These are phyloP conservation scores for Brenthis hecate DNA, from an alignment of 2,888 invertebrate genomes.

Conservation along the genomic window DNA sequence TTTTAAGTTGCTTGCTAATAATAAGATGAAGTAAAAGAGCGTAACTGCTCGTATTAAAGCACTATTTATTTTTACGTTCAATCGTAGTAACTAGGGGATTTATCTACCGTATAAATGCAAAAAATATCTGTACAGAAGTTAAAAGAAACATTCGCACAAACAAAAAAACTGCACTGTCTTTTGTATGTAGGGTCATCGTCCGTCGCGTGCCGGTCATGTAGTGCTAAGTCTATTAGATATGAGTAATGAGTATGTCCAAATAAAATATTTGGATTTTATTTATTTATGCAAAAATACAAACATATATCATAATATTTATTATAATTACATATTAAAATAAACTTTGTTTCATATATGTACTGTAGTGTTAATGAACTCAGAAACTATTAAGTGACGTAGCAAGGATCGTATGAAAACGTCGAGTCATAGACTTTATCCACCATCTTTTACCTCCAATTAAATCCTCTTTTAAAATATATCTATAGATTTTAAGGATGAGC, in stretches of 20 bases:
- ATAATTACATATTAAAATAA: constrained; percentile 1
- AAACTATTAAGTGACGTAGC: constrained; percentile 1
- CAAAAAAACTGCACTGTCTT: no score
- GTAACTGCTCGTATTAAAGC: no score
- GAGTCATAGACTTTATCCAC: constrained; percentile 68
- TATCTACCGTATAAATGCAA: neutral
- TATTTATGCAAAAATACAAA: constrained; percentile 9
- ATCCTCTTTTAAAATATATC: constrained; percentile 27
- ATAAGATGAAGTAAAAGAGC: no score
- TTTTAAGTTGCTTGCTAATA: no score
- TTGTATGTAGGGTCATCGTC: no score
- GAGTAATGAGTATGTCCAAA: neutral
- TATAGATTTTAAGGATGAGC: constrained; percentile 18
- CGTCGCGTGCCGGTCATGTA: no score
- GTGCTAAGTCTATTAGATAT: no score
- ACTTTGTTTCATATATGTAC: neutral
- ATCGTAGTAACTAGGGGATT: neutral
- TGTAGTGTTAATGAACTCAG: constrained; percentile 15
- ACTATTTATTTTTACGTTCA: no score
- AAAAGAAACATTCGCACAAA: neutral
- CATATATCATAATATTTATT: constrained; percentile 6
- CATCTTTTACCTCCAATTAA: constrained; percentile 64
- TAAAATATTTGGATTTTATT: neutral
- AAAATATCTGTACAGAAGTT: neutral
- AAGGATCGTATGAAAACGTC: constrained; percentile 57